These are phyloP conservation scores for Coracias cyanogaster DNA, from an alignment of 2,797 vertebrate species.

Conservation along the genomic window DNA sequence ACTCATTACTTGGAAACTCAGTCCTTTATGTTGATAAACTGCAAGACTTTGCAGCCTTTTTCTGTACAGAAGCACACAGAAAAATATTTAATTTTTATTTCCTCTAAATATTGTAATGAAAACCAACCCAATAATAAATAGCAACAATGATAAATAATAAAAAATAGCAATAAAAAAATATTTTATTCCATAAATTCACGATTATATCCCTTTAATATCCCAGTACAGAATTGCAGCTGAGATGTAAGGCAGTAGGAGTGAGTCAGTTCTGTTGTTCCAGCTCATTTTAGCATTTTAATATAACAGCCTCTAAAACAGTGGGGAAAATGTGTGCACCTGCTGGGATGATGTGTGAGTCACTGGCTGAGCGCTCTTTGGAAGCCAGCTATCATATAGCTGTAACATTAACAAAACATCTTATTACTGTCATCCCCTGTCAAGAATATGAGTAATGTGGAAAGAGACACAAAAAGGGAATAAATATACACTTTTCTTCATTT, in stretches of 20 bases:
- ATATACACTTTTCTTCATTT: slow-evolving; percentile 20
- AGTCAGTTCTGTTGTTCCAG: not conserved
- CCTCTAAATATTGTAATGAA: not conserved
- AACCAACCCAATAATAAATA: not conserved
- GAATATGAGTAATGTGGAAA: slow-evolving; percentile 50
- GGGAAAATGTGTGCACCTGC: slow-evolving; percentile 10
- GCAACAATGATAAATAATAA: not conserved
- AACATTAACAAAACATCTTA: slow-evolving; percentile 17
- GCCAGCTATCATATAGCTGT: not conserved
- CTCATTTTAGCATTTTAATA: slow-evolving; percentile 38
- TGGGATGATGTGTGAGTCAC: slow-evolving; percentile 2
- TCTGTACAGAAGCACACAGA: not conserved
- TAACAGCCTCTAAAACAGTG: slow-evolving; percentile 3
- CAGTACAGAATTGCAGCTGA: not conserved
- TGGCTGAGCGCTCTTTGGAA: not conserved
- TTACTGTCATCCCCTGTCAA: slow-evolving; percentile 33
- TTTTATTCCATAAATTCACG: not conserved
- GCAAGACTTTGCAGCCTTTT: not conserved
- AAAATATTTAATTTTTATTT: not conserved
- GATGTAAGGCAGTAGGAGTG: not conserved
- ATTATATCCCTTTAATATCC: not conserved
- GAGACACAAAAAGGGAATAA: not conserved
- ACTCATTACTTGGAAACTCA: slow-evolving; percentile 8
- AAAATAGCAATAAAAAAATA: not conserved
- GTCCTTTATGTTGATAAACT: not conserved